Evolutionary conservation across 2,888 invertebrate species (phyloP).

Genomic region (Tryphoninae sp.): DNA sequence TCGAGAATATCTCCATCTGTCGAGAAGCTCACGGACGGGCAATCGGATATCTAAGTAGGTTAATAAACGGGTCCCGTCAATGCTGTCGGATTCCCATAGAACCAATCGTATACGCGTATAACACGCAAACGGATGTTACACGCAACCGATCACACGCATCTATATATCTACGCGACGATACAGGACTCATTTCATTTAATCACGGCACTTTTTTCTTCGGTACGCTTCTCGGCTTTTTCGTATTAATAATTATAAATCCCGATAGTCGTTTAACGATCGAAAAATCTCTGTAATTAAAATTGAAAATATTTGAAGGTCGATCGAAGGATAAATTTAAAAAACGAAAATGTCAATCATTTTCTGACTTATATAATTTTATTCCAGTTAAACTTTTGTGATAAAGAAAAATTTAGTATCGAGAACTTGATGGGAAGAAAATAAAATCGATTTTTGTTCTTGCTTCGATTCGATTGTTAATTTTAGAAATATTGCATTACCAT

Average conservation of each 20-base stretch:
- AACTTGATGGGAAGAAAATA: background rate
- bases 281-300: background rate
- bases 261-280: background rate
- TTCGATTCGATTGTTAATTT: background rate
- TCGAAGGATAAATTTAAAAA: too few species aligned
- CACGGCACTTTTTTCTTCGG: background rate
- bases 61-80: constrained; percentile 78
- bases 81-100: constrained; percentile 77
- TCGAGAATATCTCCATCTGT: constrained; percentile 73
- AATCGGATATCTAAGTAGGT: constrained; percentile 76
- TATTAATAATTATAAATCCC: background rate
- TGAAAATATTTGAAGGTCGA: background rate
- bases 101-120: constrained; percentile 73
- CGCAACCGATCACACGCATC: constrained; percentile 72
- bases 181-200: constrained; percentile 1
- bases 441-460: background rate
- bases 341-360: too few species aligned
- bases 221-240: background rate
- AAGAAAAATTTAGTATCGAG: too few species aligned
- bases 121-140: constrained; percentile 74
- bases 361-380: too few species aligned
- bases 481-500: background rate
- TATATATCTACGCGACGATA: constrained; percentile 8
- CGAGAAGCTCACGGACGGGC: constrained; percentile 65
- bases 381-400: too few species aligned